Percentiles rank a stretch among this genome's conserved stretches.
Conservation (phyloP, 1,140 invertebrate genomes). For the Ruditapes philippinarum region DNA sequence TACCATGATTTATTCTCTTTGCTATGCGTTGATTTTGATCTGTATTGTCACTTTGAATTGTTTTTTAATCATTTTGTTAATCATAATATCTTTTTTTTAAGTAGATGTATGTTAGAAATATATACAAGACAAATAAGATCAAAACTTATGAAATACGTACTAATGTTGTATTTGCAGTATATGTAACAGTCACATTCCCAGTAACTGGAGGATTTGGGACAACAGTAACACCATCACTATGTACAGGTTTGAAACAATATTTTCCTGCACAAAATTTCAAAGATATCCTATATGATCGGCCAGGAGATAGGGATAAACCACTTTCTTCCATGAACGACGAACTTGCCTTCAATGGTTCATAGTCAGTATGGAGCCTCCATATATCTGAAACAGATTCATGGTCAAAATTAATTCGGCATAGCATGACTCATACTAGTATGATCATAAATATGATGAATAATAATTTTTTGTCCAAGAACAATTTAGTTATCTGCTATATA, state of each 20-base stretch:
- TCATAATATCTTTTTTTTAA: no score
- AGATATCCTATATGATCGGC: slow-evolving; percentile 54
- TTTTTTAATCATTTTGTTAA: no score
- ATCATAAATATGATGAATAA: no score
- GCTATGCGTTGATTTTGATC: no score
- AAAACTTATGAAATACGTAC: not conserved
- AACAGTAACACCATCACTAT: slow-evolving; percentile 68
- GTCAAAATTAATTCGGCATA: no score
- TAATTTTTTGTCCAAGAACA: not conserved
- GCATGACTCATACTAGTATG: not conserved
- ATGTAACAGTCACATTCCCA: slow-evolving; percentile 22
- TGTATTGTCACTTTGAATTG: no score
- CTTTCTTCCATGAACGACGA: not conserved
- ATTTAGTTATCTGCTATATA: not conserved
- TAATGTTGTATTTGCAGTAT: not conserved
- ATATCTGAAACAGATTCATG: not conserved
- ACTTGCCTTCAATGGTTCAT: not conserved
- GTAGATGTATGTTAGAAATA: no score
- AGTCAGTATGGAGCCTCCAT: not conserved
- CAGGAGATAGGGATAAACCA: slow-evolving; percentile 44
- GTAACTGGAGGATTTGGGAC: slow-evolving; percentile 47
- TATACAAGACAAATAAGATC: no score
- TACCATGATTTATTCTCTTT: no score
- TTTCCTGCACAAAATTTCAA: slow-evolving; percentile 63
- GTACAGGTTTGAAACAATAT: slow-evolving; percentile 59